phyloP scores from a whole-genome alignment of 1,140 invertebrate species.

The Himalopsyche phryganea region DNA sequence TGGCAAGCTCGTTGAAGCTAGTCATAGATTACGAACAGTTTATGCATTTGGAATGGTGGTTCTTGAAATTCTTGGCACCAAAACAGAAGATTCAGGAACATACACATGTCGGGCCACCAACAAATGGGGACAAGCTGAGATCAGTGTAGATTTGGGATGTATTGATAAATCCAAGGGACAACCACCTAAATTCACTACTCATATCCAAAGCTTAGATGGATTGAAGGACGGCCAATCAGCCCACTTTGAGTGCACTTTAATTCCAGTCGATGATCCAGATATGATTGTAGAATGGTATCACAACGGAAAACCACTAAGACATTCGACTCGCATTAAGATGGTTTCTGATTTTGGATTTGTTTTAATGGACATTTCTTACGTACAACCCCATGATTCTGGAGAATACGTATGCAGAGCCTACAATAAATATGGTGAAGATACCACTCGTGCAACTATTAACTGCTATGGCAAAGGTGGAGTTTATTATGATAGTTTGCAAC shows the following conservation, averaged over 20 bases:
- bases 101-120: conserved; percentile 87
- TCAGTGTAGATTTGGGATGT: conserved; percentile 77
- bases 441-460: conserved; percentile 75
- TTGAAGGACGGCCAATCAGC: conserved; percentile 88
- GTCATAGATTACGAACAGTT: conserved; percentile 84
- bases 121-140: conserved; percentile 83
- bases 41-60: conserved; percentile 96
- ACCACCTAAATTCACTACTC: conserved; percentile 83
- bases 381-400: conserved; percentile 90
- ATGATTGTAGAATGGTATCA: conserved; percentile 96
- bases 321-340: conserved; percentile 89
- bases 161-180: conserved; percentile 80
- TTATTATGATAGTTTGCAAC: conserved; percentile 90
- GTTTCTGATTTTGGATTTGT: conserved; percentile 96
- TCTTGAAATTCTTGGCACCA: conserved; percentile 85
- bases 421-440: conserved; percentile 89
- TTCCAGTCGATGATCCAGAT: conserved; percentile 90
- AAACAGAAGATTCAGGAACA: conserved; percentile 81
- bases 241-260: conserved; percentile 88
- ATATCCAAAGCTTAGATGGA: conserved; percentile 79
- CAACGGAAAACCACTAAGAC: conserved; percentile 80
- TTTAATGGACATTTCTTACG: conserved; percentile 90
- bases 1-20: conserved; percentile 81
- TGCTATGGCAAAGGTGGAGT: conserved; percentile 85
- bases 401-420: conserved; percentile 87